Conservation (phyloP, 2,888 invertebrate species). For the Liodrosophila aerea region DNA sequence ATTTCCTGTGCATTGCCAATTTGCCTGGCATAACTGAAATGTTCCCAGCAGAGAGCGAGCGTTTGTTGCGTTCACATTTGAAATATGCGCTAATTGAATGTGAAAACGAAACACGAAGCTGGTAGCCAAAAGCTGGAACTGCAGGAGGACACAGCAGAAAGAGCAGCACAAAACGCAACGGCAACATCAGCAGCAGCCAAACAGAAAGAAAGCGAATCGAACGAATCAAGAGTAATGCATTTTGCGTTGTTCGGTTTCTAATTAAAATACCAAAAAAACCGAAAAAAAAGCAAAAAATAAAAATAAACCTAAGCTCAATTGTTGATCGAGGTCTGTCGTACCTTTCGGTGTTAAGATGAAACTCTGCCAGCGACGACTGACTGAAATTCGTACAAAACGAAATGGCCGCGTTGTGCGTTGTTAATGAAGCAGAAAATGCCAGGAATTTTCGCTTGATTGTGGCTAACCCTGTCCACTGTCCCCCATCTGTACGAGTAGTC, state of each 20-base stretch:
- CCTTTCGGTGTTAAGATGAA: constrained; percentile 22
- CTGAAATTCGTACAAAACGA: constrained; percentile 54
- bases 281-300: constrained; percentile 16
- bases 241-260: constrained; percentile 72
- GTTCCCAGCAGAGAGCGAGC: constrained; percentile 30
- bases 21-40: constrained; percentile 45
- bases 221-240: constrained; percentile 62
- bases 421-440: constrained; percentile 76
- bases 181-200: constrained; percentile 5
- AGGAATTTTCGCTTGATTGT: constrained; percentile 75
- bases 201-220: constrained; percentile 53
- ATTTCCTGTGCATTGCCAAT: constrained; percentile 51
- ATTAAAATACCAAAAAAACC: constrained; percentile 69
- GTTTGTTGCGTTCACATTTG: constrained; percentile 52
- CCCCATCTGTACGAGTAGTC: neutral
- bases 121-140: constrained; percentile 17
- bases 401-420: constrained; percentile 70
- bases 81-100: constrained; percentile 74
- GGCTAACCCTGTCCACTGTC: constrained; percentile 9
- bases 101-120: constrained; percentile 60
- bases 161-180: constrained; percentile 7
- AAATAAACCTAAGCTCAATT: constrained; percentile 63
- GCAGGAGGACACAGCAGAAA: constrained; percentile 20
- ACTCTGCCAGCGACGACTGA: neutral
- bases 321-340: constrained; percentile 45